Base-by-base conservation (phyloP, 2,797 vertebrate species). In the Sebastes vulpes region DNA sequence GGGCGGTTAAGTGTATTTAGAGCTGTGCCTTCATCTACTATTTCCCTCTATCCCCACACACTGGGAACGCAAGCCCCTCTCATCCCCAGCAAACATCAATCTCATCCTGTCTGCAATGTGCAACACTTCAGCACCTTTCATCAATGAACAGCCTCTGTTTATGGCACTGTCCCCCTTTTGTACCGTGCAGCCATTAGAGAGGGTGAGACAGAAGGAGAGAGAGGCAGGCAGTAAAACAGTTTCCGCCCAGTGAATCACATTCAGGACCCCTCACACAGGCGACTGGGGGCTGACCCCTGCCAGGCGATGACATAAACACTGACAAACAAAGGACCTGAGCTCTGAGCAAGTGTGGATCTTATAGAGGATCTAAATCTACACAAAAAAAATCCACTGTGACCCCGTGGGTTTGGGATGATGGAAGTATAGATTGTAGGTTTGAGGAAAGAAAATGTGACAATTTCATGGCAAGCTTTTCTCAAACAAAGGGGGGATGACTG, bases 211-310 rank as follows among this genome's bases (percentile, higher is more conserved):
- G 90, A 87, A 88, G 84, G 80, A 68, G 82, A 87, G 88, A 88
- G 89, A 88, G 75, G 89, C 89, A 85, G 79, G 93, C 94, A 91
- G 81, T 95, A 94, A 95, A 95, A 96, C 88, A 91, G 89, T 94
- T 95, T 95, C 92, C 94, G 85, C 94, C 92, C 93, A 92, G 94
- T 95, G 93, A 94, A 96, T 96, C 93, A 95, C 90, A 94, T 93
- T 94, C 89, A 94, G 90, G 81, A 38, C 35, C 88, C 80, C 90
- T 90, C 87, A 85, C 90, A 88, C 90, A 67, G 91, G 82, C 91
- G 70, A 92, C 90, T 91, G 87, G 90, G 87, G 89, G 89, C 86
- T 90, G 93, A 93, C 92, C 93, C 93, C 92, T 95, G 90, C 93
- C 90, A 95, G 89, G 90, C 93, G 64, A 83, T 92, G 92, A 92